These are phyloP conservation scores for Ochropleura plecta DNA, from an alignment of 2,888 invertebrate species.

Conservation along the genomic window DNA sequence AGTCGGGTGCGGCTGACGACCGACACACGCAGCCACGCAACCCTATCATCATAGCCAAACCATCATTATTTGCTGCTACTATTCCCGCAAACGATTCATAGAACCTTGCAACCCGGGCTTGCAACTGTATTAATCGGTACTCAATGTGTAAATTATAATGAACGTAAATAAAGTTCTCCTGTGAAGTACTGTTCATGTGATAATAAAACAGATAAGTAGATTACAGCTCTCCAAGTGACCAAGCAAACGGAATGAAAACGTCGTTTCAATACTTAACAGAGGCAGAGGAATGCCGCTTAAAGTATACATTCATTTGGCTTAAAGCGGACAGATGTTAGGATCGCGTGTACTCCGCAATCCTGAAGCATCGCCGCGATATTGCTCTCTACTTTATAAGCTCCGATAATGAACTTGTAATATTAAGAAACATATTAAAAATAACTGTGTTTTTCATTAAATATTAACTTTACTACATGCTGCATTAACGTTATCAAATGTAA, in stretches of 20 bases:
- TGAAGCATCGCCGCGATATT: conserved; percentile 70
- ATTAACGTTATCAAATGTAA: conserved; percentile 48
- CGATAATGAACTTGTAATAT: conserved; percentile 72
- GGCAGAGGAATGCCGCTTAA: conserved; percentile 71
- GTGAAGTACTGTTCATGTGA: conserved; percentile 42
- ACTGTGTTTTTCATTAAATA: conserved; percentile 61
- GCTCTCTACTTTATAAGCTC: conserved; percentile 68
- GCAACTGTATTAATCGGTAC: conserved; percentile 28
- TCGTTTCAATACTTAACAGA: conserved; percentile 69
- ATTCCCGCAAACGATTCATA: conserved; percentile 70
- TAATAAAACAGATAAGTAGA: conserved; percentile 68
- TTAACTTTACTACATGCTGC: conserved; percentile 50
- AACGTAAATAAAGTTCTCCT: conserved; percentile 41
- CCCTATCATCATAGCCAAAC: conserved; percentile 74
- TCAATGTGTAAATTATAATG: conserved; percentile 25
- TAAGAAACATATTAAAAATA: conserved; percentile 65
- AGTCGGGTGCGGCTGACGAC: conserved; percentile 76
- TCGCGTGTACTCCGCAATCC: conserved; percentile 76
- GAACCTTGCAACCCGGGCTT: conserved; percentile 60
- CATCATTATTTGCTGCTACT: conserved; percentile 76
- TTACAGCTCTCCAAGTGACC: conserved; percentile 65
- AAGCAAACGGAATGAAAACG: conserved; percentile 68
- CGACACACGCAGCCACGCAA: conserved; percentile 74
- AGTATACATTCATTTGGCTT: conserved; percentile 74
- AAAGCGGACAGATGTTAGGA: conserved; percentile 78